Evolutionary conservation across 2,888 invertebrate species (phyloP).

Genomic region (Noctua fimbriata): DNA sequence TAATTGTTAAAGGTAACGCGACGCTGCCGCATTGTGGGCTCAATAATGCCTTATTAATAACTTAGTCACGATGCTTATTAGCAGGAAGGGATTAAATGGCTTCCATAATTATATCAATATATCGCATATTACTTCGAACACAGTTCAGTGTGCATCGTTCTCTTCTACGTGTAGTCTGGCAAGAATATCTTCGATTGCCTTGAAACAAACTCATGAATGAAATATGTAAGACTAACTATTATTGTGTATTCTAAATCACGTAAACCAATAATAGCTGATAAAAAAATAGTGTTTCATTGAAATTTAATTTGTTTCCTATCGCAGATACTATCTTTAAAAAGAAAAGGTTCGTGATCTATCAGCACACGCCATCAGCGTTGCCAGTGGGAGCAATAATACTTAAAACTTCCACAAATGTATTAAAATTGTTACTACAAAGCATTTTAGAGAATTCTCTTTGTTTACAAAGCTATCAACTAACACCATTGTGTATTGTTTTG

Average conservation of each 20-base stretch:
- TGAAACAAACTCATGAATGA: not conserved
- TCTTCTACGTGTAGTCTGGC: not conserved
- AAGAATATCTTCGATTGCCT: not conserved
- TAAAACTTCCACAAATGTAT: constrained; percentile 17
- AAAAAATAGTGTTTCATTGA: not conserved
- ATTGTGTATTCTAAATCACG: not conserved
- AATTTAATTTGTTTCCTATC: not conserved
- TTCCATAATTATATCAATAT: not conserved
- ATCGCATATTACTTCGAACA: not conserved
- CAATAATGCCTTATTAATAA: constrained; percentile 13
- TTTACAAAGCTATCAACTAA: constrained; percentile 37
- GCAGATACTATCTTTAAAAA: not conserved
- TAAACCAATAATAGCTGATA: not conserved
- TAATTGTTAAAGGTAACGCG: constrained; percentile 12
- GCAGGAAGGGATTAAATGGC: not conserved
- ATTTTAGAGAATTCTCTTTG: constrained; percentile 48
- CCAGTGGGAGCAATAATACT: constrained; percentile 20
- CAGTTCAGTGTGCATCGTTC: not conserved
- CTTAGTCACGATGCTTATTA: constrained; percentile 3
- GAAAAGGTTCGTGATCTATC: not conserved
- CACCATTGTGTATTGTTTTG: constrained; percentile 48
- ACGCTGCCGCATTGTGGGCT: constrained; percentile 24
- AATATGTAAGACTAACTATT: not conserved
- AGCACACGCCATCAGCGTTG: not conserved
- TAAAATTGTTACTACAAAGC: constrained; percentile 39